Evolutionary conservation across 1,140 invertebrate species (phyloP), one percentile per base, ranked within the genome.

Genomic region (Drosophila busckii): DNA sequence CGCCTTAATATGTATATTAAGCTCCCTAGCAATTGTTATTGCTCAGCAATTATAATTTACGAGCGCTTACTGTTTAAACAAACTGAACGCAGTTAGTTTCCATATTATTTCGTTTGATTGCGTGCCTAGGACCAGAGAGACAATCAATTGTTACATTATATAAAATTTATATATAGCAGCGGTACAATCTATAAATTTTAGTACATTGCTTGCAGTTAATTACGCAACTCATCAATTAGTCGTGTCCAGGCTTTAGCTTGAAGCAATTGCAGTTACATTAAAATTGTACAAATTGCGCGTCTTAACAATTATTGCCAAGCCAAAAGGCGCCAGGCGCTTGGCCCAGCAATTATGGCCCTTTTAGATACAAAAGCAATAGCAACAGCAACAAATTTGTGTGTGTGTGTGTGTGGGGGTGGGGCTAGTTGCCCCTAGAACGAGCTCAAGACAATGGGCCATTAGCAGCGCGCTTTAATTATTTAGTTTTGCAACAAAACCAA

Each of bases 151-250:
- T n/a, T n/a, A n/a, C n/a, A n/a, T n/a, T n/a, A n/a, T n/a, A n/a
- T n/a, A n/a, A n/a, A n/a, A n/a, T n/a, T n/a, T n/a, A n/a, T n/a
- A n/a, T n/a, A n/a, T n/a, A n/a, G n/a, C n/a, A n/a, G n/a, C n/a
- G n/a, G n/a, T n/a, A n/a, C 42, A 50, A 63, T 49, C 42, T 37
- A 38, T 45, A 9, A 60, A 61, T 54, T 82, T 49, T 40, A 25
- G 69, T 70, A 70, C 49, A 56, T 59, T 80, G n/a, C n/a, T 85
- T 78, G 62, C 82, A 84, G 66, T 82, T 82, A 84, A 84, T 82
- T 85, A 80, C 82, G 73, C 76, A 84, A 82, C 75, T 83, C 82
- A 84, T 85, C 73, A 84, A 85, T 82, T 82, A 85, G 40, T 50
- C n/a, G n/a, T n/a, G n/a, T n/a, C n/a, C n/a, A n/a, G n/a, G n/a